These are phyloP conservation scores for Epistrophe grossulariae DNA, from an alignment of 2,888 invertebrate genomes.

Conservation along the genomic window DNA sequence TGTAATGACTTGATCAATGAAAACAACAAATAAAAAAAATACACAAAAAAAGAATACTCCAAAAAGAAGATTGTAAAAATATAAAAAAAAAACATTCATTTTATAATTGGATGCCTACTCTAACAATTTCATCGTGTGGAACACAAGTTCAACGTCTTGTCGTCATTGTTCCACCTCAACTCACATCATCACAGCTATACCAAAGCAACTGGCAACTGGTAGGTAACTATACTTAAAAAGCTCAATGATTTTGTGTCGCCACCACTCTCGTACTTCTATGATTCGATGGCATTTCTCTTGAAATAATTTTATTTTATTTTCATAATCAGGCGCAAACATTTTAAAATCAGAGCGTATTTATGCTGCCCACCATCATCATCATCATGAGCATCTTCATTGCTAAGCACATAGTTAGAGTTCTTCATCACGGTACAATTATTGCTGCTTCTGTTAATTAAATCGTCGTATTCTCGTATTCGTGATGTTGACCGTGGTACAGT, in stretches of 20 bases:
- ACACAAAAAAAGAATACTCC: background rate
- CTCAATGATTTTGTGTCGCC: conserved; percentile 51
- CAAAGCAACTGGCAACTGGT: background rate
- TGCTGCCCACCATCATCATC: conserved; percentile 1
- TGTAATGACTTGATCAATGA: conserved; percentile 12
- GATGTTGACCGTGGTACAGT: conserved; percentile 10
- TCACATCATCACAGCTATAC: background rate
- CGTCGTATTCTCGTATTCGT: conserved; percentile 43
- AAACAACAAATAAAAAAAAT: background rate
- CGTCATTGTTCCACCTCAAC: conserved; percentile 16
- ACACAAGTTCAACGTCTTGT: conserved; percentile 73
- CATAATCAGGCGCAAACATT: conserved; percentile 66
- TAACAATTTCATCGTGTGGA: conserved; percentile 66
- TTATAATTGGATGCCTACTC: conserved; percentile 58
- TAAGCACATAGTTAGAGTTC: conserved; percentile 38
- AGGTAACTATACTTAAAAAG: conserved; percentile 49
- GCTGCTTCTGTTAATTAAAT: conserved; percentile 67
- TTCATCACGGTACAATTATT: conserved; percentile 65
- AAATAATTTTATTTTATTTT: conserved; percentile 48
- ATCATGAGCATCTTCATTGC: background rate
- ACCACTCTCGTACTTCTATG: background rate
- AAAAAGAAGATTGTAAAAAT: background rate
- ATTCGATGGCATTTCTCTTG: conserved; percentile 26
- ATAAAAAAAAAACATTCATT: background rate
- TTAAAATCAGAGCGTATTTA: conserved; percentile 68